Evolutionary conservation across 2,888 invertebrate genomes (phyloP), one percentile per base, ranked within the genome.

Genomic region (Drosophila limbata): DNA sequence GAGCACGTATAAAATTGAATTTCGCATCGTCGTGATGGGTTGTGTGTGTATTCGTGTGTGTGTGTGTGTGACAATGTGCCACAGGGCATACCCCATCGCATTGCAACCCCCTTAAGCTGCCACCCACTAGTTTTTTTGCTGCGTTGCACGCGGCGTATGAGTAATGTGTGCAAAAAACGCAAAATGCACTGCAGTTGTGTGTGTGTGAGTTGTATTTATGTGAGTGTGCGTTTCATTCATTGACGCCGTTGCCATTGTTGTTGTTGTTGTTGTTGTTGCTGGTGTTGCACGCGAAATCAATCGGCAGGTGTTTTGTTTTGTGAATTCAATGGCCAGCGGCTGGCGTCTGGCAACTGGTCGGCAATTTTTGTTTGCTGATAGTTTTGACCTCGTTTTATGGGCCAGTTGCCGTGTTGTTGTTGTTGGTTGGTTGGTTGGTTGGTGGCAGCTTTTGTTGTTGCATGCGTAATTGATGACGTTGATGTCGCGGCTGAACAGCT

Each of bases 221-320:
- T 19, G 57, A 31, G 28, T 57, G 60, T 35, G 51, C 21, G 69
- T 50, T 83, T 79, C 81, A 84, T 86, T 77, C 84, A 88, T 87
- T 77, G 72, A 65, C 53, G 77, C 62, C 66, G 56, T 56, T 35
- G 35, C 33, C 35, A 6, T 4, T 3, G 53, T 33, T 37, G 74
- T 39, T 53, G 77, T 33, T 19, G 28, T 9, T 45, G 31, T 11
- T 31, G 48, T 48, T 47, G 52, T 11, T 52, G 52, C n/a, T 28
- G 53, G 21, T 39, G 74, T 37, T 61, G 77, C 81, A 77, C 69
- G 79, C 81, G 79, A 81, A 81, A 84, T 82, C 84, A 84, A 84
- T 87, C 80, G 84, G 80, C 84, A 84, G 84, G 82, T 85, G 81
- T 80, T 81, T 84, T 81, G 80, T 84, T 79, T 88, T 77, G 76